Evolutionary conservation across 92 coral and sea anemone genomes (phyloP).

Genomic region (Virgularia gustaviana): DNA sequence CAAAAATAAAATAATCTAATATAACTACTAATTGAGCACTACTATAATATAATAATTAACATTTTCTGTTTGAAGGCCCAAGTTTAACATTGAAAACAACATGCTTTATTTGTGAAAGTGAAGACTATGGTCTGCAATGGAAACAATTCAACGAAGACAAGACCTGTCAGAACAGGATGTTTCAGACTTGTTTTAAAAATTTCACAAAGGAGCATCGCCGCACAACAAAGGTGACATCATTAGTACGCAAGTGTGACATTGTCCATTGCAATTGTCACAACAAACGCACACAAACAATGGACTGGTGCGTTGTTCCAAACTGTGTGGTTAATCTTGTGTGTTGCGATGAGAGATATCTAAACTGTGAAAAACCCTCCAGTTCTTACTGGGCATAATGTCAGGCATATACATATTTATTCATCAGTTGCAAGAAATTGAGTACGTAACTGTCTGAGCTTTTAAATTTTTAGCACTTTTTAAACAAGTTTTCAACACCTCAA

Average conservation of each 20-base stretch:
- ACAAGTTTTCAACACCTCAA: too few relatives aligned
- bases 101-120: slow-evolving; percentile 20
- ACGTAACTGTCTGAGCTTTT: background rate
- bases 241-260: slow-evolving; percentile 23
- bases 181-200: slow-evolving; percentile 23
- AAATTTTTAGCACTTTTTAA: background rate
- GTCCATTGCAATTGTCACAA: slow-evolving; percentile 20
- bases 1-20: too few relatives aligned
- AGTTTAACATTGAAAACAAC: slow-evolving; percentile 21
- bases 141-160: background rate
- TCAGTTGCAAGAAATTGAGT: background rate
- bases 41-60: background rate
- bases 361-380: slow-evolving; percentile 21
- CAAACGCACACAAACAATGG: background rate
- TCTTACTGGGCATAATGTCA: too few relatives aligned
- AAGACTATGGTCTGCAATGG: slow-evolving; percentile 28
- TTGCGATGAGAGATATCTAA: slow-evolving; percentile 20
- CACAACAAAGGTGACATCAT: slow-evolving; percentile 16
- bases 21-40: too few relatives aligned
- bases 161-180: slow-evolving; percentile 19
- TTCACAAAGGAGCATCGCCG: slow-evolving; percentile 28
- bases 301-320: slow-evolving; percentile 27
- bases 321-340: slow-evolving; percentile 14
- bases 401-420: too few relatives aligned
- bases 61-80: background rate